phyloP scores from a whole-genome alignment of 1,140 invertebrate species.

The Maniola jurtina region DNA sequence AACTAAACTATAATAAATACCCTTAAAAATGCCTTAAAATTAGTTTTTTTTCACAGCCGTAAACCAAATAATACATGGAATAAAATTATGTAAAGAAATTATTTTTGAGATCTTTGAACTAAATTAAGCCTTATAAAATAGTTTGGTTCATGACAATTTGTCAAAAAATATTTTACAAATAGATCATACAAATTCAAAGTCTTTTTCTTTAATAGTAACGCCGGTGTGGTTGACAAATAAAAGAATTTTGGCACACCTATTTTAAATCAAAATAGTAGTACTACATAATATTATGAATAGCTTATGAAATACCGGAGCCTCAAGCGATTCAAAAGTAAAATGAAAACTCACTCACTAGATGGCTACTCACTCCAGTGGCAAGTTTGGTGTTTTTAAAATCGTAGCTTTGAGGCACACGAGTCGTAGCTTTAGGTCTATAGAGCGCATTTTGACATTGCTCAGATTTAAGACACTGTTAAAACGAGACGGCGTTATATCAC shows the following conservation, averaged over 20 bases:
- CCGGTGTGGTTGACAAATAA: constrained; percentile 2
- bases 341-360: no score
- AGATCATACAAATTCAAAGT: not conserved
- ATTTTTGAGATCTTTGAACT: not conserved
- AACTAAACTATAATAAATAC: not conserved
- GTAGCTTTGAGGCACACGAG: no score
- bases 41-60: constrained; percentile 5
- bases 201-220: not conserved
- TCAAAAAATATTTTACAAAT: not conserved
- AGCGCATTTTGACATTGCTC: no score
- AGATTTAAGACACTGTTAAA: no score
- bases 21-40: constrained; percentile 2
- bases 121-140: no score
- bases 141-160: not conserved
- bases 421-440: no score
- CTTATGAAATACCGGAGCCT: no score
- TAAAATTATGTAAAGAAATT: not conserved
- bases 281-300: constrained; percentile 2
- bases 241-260: constrained; percentile 31
- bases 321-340: no score
- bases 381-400: no score
- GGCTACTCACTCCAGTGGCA: no score
- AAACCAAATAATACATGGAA: constrained; percentile 3
- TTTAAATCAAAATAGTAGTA: constrained; percentile 4
- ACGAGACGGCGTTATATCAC: no score